Percentiles rank a stretch among this genome's conserved stretches.
Evolutionary conservation across 2,797 vertebrate species (phyloP).

Genomic region (Nothura maculosa): DNA sequence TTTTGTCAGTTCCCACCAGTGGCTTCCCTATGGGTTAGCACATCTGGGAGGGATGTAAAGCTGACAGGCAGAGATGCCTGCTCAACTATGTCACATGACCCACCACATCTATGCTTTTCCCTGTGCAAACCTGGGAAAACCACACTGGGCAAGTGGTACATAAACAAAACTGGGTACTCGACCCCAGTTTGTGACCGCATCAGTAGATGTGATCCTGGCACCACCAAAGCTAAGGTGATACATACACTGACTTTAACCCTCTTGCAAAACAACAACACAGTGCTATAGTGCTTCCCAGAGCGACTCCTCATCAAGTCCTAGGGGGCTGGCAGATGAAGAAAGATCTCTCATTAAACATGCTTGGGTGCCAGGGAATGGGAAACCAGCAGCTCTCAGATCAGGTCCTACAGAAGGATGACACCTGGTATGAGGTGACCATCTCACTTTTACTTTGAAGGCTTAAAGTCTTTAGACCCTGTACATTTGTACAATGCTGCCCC

Average conservation of each 20-base stretch:
- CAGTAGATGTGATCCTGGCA: fast-evolving
- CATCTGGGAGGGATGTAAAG: conserved; percentile 46
- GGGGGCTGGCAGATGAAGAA: background rate
- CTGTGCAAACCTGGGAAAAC: background rate
- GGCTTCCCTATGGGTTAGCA: conserved; percentile 59
- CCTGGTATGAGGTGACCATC: background rate
- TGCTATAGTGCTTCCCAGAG: background rate
- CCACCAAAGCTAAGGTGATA: conserved; percentile 1
- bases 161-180: background rate
- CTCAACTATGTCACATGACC: conserved; percentile 48
- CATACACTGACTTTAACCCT: background rate
- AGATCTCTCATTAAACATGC: background rate
- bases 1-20: conserved; percentile 62
- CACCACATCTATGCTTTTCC: conserved; percentile 13
- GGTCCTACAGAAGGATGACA: background rate
- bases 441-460: background rate
- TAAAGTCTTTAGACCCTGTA: background rate
- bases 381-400: background rate
- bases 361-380: background rate
- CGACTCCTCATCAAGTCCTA: background rate
- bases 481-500: background rate
- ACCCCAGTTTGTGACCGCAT: background rate
- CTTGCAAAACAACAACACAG: background rate
- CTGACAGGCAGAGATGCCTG: conserved; percentile 35
- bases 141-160: background rate